These are phyloP conservation scores for Eptatretus atami DNA, from an alignment of 2,797 vertebrate genomes.

Conservation along the genomic window DNA sequence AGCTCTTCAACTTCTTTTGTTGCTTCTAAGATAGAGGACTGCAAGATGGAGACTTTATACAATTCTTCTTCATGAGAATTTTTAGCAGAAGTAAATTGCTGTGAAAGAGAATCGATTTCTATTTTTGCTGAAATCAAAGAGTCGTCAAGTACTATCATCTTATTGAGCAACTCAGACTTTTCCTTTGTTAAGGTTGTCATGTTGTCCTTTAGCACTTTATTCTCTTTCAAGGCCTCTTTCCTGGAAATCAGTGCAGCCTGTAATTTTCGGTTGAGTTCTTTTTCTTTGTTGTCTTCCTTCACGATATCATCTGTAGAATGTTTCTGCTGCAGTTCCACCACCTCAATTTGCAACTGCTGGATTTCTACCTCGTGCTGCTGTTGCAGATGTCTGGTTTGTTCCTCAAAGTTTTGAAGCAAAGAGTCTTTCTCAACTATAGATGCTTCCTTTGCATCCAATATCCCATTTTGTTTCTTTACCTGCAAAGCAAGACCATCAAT, in stretches of 20 bases:
- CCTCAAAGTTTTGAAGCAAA: conserved; percentile 20
- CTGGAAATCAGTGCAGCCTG: conserved; percentile 79
- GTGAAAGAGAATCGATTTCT: not conserved
- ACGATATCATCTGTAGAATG: conserved; percentile 13
- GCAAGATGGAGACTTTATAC: conserved; percentile 12
- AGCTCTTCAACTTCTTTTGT: conserved; percentile 15
- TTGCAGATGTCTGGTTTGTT: conserved; percentile 21
- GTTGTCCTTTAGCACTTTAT: conserved; percentile 30
- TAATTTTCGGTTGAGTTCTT: conserved; percentile 37
- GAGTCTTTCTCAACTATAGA: conserved; percentile 34
- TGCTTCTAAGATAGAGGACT: conserved; percentile 13
- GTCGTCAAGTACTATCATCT: not conserved
- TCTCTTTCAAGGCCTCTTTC: conserved; percentile 58
- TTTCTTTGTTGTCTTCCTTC: conserved; percentile 12
- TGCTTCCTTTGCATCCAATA: conserved; percentile 22
- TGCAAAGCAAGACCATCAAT: conserved; percentile 25
- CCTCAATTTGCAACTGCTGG: conserved; percentile 23
- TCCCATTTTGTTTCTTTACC: conserved; percentile 24
- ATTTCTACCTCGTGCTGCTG: conserved; percentile 22
- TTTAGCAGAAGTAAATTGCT: not conserved
- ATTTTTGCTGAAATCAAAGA: not conserved
- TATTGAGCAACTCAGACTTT: conserved; percentile 6
- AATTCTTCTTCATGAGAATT: conserved; percentile 15
- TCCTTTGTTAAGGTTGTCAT: conserved; percentile 19
- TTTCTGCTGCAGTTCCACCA: conserved; percentile 13